These are phyloP conservation scores for Planiliza haematocheilus DNA, from an alignment of 2,113 vertebrate genomes.

Conservation along the genomic window DNA sequence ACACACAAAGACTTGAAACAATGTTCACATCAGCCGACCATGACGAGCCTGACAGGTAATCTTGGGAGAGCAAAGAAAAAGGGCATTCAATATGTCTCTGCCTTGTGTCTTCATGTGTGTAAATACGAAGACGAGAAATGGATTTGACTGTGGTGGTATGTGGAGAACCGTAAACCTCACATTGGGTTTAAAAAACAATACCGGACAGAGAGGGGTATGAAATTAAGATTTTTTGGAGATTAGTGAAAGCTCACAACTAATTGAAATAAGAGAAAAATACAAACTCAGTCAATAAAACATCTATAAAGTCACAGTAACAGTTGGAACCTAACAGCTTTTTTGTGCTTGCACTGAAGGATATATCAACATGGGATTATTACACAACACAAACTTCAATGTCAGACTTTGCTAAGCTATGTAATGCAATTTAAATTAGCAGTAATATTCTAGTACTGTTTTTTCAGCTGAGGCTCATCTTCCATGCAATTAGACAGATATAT, in stretches of 20 bases:
- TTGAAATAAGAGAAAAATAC: no score
- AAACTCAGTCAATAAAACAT: no score
- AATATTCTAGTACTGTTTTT: constrained; percentile 10
- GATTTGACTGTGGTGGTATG: constrained; percentile 36
- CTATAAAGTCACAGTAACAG: no score
- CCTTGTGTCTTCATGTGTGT: constrained; percentile 44
- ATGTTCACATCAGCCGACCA: constrained; percentile 63
- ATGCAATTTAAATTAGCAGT: constrained; percentile 29
- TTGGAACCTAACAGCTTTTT: no score
- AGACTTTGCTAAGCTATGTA: constrained; percentile 24
- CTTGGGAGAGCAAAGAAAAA: constrained; percentile 69
- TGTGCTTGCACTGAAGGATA: not conserved
- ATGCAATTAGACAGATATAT: constrained; percentile 31
- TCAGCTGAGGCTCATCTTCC: constrained; percentile 26
- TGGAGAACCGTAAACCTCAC: constrained; percentile 7
- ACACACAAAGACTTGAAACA: constrained; percentile 51
- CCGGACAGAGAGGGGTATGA: not conserved
- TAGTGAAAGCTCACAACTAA: no score
- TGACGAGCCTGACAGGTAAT: constrained; percentile 70
- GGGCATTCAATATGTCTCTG: constrained; percentile 59
- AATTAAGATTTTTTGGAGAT: no score
- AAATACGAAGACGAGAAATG: constrained; percentile 69
- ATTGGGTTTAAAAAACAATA: not conserved
- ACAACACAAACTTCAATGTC: constrained; percentile 5
- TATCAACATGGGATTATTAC: constrained; percentile 7